Evolutionary conservation across 1,140 invertebrate genomes (phyloP), one percentile per base, ranked within the genome.

Genomic region (Hypothenemus hampei): DNA sequence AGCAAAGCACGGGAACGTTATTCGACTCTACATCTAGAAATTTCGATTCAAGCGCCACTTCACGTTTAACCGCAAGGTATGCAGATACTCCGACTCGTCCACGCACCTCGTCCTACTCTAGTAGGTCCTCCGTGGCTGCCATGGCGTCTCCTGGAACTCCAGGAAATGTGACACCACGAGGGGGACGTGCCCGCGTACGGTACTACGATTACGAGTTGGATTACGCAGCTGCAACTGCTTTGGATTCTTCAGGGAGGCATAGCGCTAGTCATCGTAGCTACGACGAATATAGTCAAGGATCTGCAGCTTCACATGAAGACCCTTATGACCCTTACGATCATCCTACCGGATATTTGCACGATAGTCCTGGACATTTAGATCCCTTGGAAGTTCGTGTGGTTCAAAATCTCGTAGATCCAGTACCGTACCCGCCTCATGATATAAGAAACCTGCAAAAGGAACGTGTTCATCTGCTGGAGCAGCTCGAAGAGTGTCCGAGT

Each of bases 381-480:
- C 37, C 62, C 7, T 20, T 64, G 41, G 61, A 64, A 31, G 31
- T 56, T 21, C 45, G 54, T 3, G 46, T 47, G 10, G 44, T 50
- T 0, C 55, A 50, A 29, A 57, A 35, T 15, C 40, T 57, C 13
- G 55, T 57, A 20, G 55, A 57, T 7, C 15, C 31, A 69, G 47
- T 61, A 8, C 35, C 60, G 0, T 61, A 57, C 22, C 56, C 57
- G 11, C 77, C 78, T 1, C 77, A 76, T 3, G 79, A 85, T 64
- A 84, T 86, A 40, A 68, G 81, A 35, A 80, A 84, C 61, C 72
- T 85, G 35, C 82, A 86, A 63, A 86, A 86, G 67, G 83, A 84
- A 65, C 76, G 83, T 31, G 81, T 81, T 4, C 82, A 81, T 64
- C 73, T 85, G 22, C 65, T 85, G 16, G 84, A 86, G 65, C 83